Base-by-base conservation (phyloP, 2,888 invertebrate species). In the Acanthosepion esculentum region DNA sequence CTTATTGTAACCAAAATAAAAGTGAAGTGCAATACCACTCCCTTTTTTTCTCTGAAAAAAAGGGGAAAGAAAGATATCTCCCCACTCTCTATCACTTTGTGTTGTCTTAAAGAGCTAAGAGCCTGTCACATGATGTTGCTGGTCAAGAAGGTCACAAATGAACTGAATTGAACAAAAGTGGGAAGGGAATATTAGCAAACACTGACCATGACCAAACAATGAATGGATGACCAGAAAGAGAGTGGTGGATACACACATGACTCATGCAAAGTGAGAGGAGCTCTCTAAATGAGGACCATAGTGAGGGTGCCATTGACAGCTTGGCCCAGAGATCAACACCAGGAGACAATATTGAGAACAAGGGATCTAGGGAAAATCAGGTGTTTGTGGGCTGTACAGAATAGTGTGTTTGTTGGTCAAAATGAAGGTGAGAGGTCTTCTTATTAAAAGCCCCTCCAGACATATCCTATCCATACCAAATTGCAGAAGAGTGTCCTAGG, bases 401-500 rank as follows among this genome's bases (percentile, higher is more conserved):
- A 78, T 78, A 33, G n/a, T 78, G 15, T 78, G 78, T 78, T 78
- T 78, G 78, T n/a, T n/a, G 78, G 78, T 78, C 78, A 78, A 78
- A 78, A n/a, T n/a, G n/a, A 78, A 78, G 78, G n/a, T 78, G 78
- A 78, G 18, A 78, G 78, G 78, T 78, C 78, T 33, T n/a, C 78
- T 78, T 78, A 78, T 78, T 78, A 78, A 78, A 78, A n/a, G n/a
- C 78, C n/a, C 78, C n/a, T n/a, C 23, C 78, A n/a, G n/a, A 20
- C 59, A 59, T 23, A 59, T 59, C 23, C 20, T 59, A 20, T 23
- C 59, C 59, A 78, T 33, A 15, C 78, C 12, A 78, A 78, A 78
- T 78, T 78, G 78, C 78, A 78, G n/a, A 78, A 78, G 78, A n/a
- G 78, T 33, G n/a, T n/a, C 78, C n/a, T n/a, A 78, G n/a, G 78